These are phyloP conservation scores for Valencia hispanica DNA, from an alignment of 2,797 vertebrate genomes.

Conservation along the genomic window DNA sequence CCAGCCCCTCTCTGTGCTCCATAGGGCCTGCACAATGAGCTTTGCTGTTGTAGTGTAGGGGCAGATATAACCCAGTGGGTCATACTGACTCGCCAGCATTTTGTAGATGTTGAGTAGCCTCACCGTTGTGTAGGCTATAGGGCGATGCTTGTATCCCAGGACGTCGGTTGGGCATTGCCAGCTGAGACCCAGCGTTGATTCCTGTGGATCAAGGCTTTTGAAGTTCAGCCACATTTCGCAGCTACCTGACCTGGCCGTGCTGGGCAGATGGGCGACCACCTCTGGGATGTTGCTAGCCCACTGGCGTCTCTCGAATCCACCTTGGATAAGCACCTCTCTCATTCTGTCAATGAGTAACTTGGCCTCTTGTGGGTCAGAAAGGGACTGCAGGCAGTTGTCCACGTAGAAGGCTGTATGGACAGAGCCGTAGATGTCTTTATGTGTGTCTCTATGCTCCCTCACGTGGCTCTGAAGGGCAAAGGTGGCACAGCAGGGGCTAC, in stretches of 20 bases:
- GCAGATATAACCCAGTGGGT: conserved; percentile 4
- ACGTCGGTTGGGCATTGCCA: not conserved
- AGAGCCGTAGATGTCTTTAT: not conserved
- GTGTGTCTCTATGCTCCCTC: not conserved
- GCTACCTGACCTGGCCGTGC: not conserved
- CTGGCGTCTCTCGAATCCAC: not conserved
- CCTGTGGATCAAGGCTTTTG: conserved; percentile 1
- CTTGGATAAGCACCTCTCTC: not conserved
- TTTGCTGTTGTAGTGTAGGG: not conserved
- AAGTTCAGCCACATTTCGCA: not conserved
- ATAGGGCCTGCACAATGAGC: not conserved
- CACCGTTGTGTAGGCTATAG: not conserved
- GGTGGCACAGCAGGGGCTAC: not conserved
- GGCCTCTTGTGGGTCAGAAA: conserved; percentile 1
- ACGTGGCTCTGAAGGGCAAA: not conserved
- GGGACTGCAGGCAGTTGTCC: conserved; percentile 1
- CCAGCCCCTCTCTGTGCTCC: conserved; percentile 2
- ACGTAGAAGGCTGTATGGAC: not conserved
- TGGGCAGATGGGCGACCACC: not conserved
- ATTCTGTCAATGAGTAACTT: not conserved
- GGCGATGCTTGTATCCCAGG: not conserved
- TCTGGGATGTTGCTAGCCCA: conserved; percentile 2
- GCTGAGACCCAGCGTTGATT: not conserved
- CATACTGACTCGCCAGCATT: not conserved
- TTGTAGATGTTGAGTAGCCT: conserved; percentile 2